Percentiles rank a stretch among this genome's conserved stretches.
phyloP scores from a whole-genome alignment of 2,113 vertebrate species.

The Steatornis caripensis region DNA sequence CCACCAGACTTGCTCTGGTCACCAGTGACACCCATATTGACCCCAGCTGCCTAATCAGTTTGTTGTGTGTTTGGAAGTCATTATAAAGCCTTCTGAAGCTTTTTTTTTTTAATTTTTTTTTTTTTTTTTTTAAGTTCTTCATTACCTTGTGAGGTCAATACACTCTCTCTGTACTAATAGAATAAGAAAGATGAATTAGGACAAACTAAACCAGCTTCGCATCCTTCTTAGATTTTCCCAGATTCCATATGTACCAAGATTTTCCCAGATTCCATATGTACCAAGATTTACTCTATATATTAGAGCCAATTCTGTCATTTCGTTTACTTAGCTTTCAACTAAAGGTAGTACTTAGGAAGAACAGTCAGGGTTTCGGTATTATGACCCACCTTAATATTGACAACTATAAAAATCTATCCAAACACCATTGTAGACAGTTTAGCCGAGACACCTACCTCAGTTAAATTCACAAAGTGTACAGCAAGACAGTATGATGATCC shows the following conservation, averaged over 20 bases:
- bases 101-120: not conserved
- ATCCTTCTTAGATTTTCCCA: not conserved
- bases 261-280: not conserved
- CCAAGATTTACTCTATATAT: not conserved
- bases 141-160: not conserved
- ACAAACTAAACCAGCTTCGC: not conserved
- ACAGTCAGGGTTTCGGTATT: not conserved
- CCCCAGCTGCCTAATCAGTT: not conserved
- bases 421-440: not conserved
- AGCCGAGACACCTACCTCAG: not conserved
- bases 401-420: not conserved
- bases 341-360: not conserved
- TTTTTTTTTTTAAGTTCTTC: not conserved
- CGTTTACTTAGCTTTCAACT: not conserved
- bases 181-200: not conserved
- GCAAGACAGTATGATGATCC: not conserved
- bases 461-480: not conserved
- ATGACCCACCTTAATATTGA: not conserved
- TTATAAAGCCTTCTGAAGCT: not conserved
- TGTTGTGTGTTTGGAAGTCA: not conserved
- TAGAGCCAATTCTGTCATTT: not conserved
- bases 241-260: not conserved
- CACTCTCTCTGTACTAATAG: not conserved
- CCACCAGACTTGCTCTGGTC: not conserved
- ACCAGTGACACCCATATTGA: not conserved